Conservation (phyloP, 2,888 invertebrate species). For the Emmelina monodactyla region DNA sequence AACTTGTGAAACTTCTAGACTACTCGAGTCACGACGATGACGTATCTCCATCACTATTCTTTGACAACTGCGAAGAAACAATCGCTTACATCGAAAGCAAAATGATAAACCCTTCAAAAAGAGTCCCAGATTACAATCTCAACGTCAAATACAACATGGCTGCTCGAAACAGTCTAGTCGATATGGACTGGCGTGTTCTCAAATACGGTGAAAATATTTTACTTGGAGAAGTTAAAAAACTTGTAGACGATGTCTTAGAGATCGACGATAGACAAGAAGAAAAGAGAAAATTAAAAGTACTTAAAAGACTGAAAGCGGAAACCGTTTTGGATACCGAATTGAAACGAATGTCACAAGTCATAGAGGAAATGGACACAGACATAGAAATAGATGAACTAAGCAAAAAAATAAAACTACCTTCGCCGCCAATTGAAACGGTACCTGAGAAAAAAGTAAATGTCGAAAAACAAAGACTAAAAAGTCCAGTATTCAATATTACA, state of each 20-base stretch:
- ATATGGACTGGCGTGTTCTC: slow-evolving; percentile 58
- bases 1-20: slow-evolving; percentile 76
- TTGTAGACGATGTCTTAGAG: slow-evolving; percentile 41
- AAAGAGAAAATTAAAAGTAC: slow-evolving; percentile 30
- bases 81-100: slow-evolving; percentile 45
- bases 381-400: slow-evolving; percentile 21
- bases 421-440: slow-evolving; percentile 22
- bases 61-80: slow-evolving; percentile 52
- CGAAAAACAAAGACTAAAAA: slow-evolving; percentile 27
- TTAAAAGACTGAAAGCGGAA: slow-evolving; percentile 33
- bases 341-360: slow-evolving; percentile 48
- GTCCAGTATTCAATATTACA: slow-evolving; percentile 44
- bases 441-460: slow-evolving; percentile 20
- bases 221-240: slow-evolving; percentile 47
- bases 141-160: slow-evolving; percentile 47
- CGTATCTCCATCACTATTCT: slow-evolving; percentile 50
- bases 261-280: slow-evolving; percentile 31
- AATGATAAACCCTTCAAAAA: slow-evolving; percentile 28
- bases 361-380: slow-evolving; percentile 47
- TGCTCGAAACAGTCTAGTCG: slow-evolving; percentile 42
- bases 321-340: slow-evolving; percentile 51
- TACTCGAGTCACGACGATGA: slow-evolving; percentile 72
- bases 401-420: slow-evolving; percentile 23
- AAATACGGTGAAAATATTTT: slow-evolving; percentile 59
- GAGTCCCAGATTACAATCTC: slow-evolving; percentile 29